Evolutionary conservation across 2,888 invertebrate genomes (phyloP), one percentile per base, ranked within the genome.

Genomic region (Rutpela maculata): DNA sequence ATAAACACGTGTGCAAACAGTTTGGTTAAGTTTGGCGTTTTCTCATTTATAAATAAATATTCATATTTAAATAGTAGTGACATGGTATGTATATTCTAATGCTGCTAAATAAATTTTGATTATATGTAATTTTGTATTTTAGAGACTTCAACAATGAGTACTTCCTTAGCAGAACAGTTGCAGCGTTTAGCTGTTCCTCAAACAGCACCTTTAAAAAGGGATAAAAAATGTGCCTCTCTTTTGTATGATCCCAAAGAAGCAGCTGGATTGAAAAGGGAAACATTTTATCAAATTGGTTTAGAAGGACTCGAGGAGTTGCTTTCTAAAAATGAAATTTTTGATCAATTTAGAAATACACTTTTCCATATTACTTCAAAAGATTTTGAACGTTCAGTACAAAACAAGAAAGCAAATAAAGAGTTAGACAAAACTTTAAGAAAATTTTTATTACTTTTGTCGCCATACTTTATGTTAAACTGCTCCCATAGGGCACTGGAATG

Each of bases 401-500:
- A 93, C 43, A 90, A 91, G 50, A 94, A 95, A 78, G 92, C 94
- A 0, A 99, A 99, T 88, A 90, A 93, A 77, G 92, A 93, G 83
- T 89, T 99, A 17, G 92, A 98, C 89, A 91, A 91, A 56, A 92
- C 92, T 4, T 95, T 99, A 22, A 92, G 93, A 72, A 94, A 93
- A 80, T 98, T 99, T 89, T 90, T 99, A 0, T 89, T 95, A 1
- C 91, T 94, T 55, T 84, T 98, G 5, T 96, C 98, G 0, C 99
- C 99, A 0, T 98, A 98, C 88, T 94, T 99, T 83, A 91, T 97
- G 68, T 90, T 98, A 0, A 95, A 95, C 84, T 93, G 95, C 9
- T 93, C 97, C 0, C 97, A 98, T 82, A 97, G 98, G 91, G 95
- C 97, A 1, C 89, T 99, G 65, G 99, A 99, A 91, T 99, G 99